Base-by-base conservation (phyloP, 2,888 invertebrate species). In the Onchidella celtica region DNA sequence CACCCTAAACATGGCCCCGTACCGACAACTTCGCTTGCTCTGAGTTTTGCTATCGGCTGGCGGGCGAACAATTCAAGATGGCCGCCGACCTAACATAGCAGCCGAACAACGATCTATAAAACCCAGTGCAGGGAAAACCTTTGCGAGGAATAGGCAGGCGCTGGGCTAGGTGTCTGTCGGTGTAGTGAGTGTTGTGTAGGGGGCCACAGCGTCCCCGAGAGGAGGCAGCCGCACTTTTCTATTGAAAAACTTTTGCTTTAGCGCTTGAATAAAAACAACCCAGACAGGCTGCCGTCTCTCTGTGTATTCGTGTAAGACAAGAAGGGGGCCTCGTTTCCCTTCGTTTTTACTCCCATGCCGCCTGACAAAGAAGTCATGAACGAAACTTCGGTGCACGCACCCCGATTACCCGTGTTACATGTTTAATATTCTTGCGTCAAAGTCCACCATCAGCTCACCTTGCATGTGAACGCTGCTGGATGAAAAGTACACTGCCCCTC, bases 1-100 rank as follows among this genome's bases (percentile, higher is more conserved):
- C 65, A 66, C 34, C 29, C 21, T n/a, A n/a, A n/a, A n/a, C n/a
- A n/a, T n/a, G 57, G 24, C 34, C 59, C 9, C 11, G 32, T 27
- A 57, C 59, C 69, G 59, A 70, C 69, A 78, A 69, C 61, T 59
- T 68, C 9, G 32, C 68, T 34, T 57, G 68, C 34, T 34, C 70
- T n/a, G 27, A 55, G 34, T 66, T 66, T 74, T 29, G 36, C 57
- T 36, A 77, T 69, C 77, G 69, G 77, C 66, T 59, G 77, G 77
- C 79, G 72, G 79, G 79, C 72, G 47, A 79, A 63, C 72, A 55
- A 79, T 79, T 72, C 79, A 79, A 79, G 72, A 79, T 79, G 79
- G 79, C 75, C 75, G 32, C 32, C 17, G 75, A 63, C 36, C 79
- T 73, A 57, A 72, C 72, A 63, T 47, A 63, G 79, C 79, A 34